Conservation (phyloP, 2,797 vertebrate species). For the Caiman crocodilus region DNA sequence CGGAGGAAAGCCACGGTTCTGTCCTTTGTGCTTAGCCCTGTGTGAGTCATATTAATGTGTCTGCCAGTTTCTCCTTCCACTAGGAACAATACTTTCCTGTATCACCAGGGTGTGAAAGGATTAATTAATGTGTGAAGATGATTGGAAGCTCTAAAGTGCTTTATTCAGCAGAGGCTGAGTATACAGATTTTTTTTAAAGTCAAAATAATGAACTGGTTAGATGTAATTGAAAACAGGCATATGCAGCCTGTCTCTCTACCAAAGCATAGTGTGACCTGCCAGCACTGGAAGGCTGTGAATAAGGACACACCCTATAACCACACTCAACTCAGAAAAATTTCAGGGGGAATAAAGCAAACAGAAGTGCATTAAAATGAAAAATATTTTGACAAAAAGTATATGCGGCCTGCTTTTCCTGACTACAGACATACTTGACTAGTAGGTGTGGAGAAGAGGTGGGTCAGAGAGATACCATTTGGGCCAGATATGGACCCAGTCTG, state of each 20-base stretch:
- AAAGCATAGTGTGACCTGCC: background rate
- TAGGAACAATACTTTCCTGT: background rate
- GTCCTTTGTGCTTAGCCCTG: background rate
- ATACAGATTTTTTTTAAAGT: conserved; percentile 6
- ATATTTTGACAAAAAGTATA: background rate
- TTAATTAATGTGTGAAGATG: background rate
- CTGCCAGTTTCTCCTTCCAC: background rate
- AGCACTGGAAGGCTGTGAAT: background rate
- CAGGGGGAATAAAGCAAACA: background rate
- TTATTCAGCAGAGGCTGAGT: background rate
- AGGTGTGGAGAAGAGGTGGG: background rate
- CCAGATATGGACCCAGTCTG: background rate
- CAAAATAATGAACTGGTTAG: background rate
- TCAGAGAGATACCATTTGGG: background rate
- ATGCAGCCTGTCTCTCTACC: background rate
- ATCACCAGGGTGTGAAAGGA: background rate
- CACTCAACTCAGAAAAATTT: background rate
- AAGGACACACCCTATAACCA: background rate
- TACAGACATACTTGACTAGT: background rate
- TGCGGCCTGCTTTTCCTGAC: background rate
- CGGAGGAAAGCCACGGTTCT: background rate
- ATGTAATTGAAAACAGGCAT: conserved; percentile 41
- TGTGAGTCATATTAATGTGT: background rate
- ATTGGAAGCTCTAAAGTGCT: background rate
- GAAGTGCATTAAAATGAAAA: background rate